Evolutionary conservation across 2,797 vertebrate genomes (phyloP).

Genomic region (Graptemys geographica): DNA sequence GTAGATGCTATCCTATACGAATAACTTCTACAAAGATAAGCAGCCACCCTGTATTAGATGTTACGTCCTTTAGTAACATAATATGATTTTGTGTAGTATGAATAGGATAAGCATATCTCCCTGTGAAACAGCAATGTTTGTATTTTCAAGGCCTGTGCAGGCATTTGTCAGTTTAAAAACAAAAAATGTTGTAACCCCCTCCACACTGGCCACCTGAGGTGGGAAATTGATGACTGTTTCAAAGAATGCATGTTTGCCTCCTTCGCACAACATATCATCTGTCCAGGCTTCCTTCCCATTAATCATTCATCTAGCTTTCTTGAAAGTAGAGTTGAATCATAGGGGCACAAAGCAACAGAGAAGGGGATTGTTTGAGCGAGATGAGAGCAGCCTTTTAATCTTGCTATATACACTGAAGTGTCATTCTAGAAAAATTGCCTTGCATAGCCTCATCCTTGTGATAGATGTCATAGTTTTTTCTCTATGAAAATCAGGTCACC

Average conservation of each 20-base stretch:
- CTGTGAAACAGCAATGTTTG: rapidly evolving
- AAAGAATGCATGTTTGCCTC: rapidly evolving
- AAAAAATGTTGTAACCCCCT: not conserved
- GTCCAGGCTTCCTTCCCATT: rapidly evolving
- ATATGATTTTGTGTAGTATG: rapidly evolving
- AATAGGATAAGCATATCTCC: not conserved
- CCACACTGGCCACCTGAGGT: not conserved
- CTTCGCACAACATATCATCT: rapidly evolving
- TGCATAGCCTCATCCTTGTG: not conserved
- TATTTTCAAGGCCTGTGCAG: not conserved
- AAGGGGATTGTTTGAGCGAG: not conserved
- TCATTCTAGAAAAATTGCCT: rapidly evolving
- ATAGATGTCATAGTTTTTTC: not conserved
- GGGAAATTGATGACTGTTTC: not conserved
- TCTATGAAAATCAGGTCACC: not conserved
- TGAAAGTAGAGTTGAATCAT: not conserved
- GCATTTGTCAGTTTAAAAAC: too few species aligned
- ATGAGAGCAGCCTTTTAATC: rapidly evolving
- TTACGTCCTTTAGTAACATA: not conserved
- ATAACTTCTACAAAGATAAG: not conserved
- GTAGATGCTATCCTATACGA: not conserved
- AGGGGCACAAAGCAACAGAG: rapidly evolving
- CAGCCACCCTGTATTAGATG: not conserved
- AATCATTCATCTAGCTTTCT: rapidly evolving
- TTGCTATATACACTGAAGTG: rapidly evolving